Evolutionary conservation across 2,797 vertebrate genomes (phyloP).

Genomic region (Ataeniobius toweri): DNA sequence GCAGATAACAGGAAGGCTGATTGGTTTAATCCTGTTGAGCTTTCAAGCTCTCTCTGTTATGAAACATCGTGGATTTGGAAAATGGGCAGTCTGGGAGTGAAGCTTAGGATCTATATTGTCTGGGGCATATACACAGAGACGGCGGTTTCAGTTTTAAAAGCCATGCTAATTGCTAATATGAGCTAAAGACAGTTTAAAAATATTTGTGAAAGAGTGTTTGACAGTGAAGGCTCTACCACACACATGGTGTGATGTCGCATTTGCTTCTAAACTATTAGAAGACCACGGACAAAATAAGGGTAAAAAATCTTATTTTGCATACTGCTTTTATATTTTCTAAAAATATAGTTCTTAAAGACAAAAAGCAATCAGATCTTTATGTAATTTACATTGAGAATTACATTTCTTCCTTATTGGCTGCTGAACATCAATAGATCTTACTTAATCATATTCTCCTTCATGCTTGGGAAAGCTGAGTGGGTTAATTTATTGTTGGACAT

Average conservation of each 20-base stretch:
- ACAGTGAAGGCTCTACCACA: not conserved
- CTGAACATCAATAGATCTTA: conserved; percentile 25
- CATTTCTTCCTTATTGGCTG: conserved; percentile 26
- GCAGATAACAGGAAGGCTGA: not conserved
- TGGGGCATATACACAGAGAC: not conserved
- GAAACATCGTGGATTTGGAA: not conserved
- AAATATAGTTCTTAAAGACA: too few relatives aligned
- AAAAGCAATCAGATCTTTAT: conserved; percentile 26
- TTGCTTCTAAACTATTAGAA: not conserved
- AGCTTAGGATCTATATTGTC: not conserved
- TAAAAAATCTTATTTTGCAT: not conserved
- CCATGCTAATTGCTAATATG: not conserved
- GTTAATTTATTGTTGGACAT: conserved; percentile 47
- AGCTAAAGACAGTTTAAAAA: not conserved
- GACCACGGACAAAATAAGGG: not conserved
- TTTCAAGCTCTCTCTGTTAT: not conserved
- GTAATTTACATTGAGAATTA: conserved; percentile 51
- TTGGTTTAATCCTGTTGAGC: not conserved
- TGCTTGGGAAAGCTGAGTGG: conserved; percentile 30
- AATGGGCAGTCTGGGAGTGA: not conserved
- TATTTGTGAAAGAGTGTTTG: not conserved
- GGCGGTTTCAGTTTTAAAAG: not conserved
- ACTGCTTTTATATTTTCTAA: not conserved
- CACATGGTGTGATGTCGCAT: not conserved
- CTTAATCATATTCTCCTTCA: conserved; percentile 39